Conservation (phyloP, 1,140 invertebrate genomes). For the Scaptomyza montana region DNA sequence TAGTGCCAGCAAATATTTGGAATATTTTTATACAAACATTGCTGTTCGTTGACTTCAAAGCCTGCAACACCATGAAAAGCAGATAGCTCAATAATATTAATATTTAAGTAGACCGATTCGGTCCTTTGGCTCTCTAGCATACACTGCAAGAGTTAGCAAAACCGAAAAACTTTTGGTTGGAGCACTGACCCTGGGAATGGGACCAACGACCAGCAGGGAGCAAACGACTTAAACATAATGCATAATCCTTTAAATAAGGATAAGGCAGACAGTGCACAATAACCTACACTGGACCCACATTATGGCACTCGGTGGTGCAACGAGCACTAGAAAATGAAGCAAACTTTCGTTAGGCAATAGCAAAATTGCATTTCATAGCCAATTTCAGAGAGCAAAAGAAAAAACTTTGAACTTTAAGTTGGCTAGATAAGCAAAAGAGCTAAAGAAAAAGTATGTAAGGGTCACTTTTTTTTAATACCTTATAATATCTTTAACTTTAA, state of each 20-base stretch:
- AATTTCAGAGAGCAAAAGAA: constrained; percentile 46
- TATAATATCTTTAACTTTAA: constrained; percentile 5
- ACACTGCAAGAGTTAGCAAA: neutral
- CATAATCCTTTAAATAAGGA: constrained; percentile 79
- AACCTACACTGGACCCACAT: constrained; percentile 20
- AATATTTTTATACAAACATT: no score
- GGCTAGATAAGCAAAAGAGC: constrained; percentile 51
- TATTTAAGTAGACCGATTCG: constrained; percentile 58
- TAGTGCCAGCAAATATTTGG: neutral
- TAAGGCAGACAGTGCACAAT: constrained; percentile 29
- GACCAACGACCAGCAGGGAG: constrained; percentile 12
- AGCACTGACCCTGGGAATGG: constrained; percentile 40
- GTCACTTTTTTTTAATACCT: no score
- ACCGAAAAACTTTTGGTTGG: constrained; percentile 48
- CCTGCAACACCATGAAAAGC: constrained; percentile 9
- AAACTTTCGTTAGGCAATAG: constrained; percentile 46
- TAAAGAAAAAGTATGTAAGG: constrained; percentile 5
- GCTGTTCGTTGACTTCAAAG: constrained; percentile 43
- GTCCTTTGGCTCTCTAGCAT: constrained; percentile 8
- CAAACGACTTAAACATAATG: constrained; percentile 63
- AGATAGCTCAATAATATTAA: constrained; percentile 67
- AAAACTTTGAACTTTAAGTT: constrained; percentile 53
- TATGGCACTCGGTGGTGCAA: constrained; percentile 55
- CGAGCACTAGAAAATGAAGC: constrained; percentile 7
- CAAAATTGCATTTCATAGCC: constrained; percentile 71